Base-by-base conservation (phyloP, 2,888 invertebrate genomes). In the Leptopilina syphax region DNA sequence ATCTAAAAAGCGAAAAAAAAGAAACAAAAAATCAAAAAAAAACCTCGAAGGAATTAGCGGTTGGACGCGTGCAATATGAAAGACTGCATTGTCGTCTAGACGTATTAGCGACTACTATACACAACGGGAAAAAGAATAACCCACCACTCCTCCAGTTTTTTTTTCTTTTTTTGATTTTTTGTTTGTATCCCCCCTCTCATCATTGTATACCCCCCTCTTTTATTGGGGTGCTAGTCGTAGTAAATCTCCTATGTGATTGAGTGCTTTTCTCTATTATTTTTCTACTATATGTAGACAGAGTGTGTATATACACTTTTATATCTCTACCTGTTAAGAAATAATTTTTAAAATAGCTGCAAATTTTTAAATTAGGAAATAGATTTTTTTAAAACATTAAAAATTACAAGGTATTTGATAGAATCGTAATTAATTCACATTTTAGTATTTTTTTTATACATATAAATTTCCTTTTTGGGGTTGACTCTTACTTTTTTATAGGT, bases 61-160 rank as follows among this genome's bases (percentile, higher is more conserved):
- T 87, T 84, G 88, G 89, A 89, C 90, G 90, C 89, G 90, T 90
- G 90, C 90, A 89, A 88, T 85, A 87, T 86, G 88, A 87, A 89
- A 84, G 84, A 79, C 79, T 79, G 88, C 87, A 91, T 91, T 90
- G 91, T 90, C 90, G 89, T 88, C 88, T 86, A 84, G 87, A 87
- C 86, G 89, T 85, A 90, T 91, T 90, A 90, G 89, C 87, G 82
- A 82, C 83, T 82, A 86, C 81, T 83, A 83, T 84, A 87, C 87
- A 86, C 77, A 81, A 50, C 50, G 50, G 83, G 83, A 84, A 79
- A 83, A 80, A 84, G 78, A 82, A 81, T 79, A 81, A 81, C 80
- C 80, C 77, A 81, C 76, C 68, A 82, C 77, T 83, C 81, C 82
- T 80, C 82, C 83, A 50, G 76, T 44, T 8, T 8, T 44, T 76